A percentile compares a stretch with the other conserved stretches of the same genome.
Evolutionary conservation across 2,113 vertebrate genomes (phyloP).

Genomic region (Salvelinus alpinus): DNA sequence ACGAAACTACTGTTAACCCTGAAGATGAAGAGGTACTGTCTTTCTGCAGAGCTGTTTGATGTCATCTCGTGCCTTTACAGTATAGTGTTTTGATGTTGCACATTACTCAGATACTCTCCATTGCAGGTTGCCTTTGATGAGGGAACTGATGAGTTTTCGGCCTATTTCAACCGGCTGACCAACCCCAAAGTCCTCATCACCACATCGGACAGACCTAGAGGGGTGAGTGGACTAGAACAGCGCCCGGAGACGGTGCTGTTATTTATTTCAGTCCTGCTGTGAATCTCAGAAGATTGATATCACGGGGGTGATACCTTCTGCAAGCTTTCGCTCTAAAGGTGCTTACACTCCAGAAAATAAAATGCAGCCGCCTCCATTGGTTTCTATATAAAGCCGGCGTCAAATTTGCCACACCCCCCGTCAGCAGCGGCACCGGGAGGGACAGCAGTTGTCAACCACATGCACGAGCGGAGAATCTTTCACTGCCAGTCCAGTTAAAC

Average conservation of each 20-base stretch:
- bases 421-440: no score
- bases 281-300: no score
- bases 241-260: not conserved
- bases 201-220: slow-evolving; percentile 94
- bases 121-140: slow-evolving; percentile 92
- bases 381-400: no score
- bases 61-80: not conserved
- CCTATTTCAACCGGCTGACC: slow-evolving; percentile 91
- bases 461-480: no score
- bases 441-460: no score
- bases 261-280: no score
- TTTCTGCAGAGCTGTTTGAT: not conserved
- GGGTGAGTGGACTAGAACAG: slow-evolving; percentile 73
- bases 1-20: slow-evolving; percentile 93
- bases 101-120: not conserved
- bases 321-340: no score
- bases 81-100: not conserved
- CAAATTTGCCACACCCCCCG: no score
- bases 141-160: slow-evolving; percentile 94
- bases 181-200: slow-evolving; percentile 98
- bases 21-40: slow-evolving; percentile 90
- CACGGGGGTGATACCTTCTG: no score
- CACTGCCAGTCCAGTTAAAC: no score
- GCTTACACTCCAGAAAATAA: no score
- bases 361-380: no score